Evolutionary conservation across 2,797 vertebrate species (phyloP).

Genomic region (Calcarius lapponicus): DNA sequence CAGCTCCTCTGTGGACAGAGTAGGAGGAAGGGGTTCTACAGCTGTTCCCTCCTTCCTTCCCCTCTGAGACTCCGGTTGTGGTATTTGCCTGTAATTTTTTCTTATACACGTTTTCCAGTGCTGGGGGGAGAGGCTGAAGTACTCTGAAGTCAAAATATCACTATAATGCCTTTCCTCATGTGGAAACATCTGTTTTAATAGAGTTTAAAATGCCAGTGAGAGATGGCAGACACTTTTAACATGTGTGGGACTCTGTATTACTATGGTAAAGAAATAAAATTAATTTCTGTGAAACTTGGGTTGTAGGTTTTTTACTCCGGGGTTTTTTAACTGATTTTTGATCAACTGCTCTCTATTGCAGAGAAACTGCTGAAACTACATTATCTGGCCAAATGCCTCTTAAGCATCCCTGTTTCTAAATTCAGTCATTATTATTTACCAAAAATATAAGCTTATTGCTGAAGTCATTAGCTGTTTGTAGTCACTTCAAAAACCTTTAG

Average conservation of each 20-base stretch:
- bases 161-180: neutral
- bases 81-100: neutral
- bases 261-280: neutral
- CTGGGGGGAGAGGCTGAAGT: neutral
- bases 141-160: neutral
- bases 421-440: neutral
- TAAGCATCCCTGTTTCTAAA: neutral
- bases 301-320: neutral
- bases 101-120: neutral
- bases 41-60: neutral
- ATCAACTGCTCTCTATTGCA: neutral
- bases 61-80: neutral
- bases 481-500: neutral
- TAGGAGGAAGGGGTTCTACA: neutral
- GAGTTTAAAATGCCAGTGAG: neutral
- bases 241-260: neutral
- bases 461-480: constrained; percentile 7
- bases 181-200: neutral
- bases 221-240: neutral
- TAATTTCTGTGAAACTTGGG: neutral
- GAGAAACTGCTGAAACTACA: neutral
- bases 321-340: neutral
- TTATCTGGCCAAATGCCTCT: neutral
- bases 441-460: neutral
- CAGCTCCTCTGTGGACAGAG: neutral